These are phyloP conservation scores for Cryptotermes secundus DNA, from an alignment of 1,140 invertebrate genomes.

Conservation along the genomic window DNA sequence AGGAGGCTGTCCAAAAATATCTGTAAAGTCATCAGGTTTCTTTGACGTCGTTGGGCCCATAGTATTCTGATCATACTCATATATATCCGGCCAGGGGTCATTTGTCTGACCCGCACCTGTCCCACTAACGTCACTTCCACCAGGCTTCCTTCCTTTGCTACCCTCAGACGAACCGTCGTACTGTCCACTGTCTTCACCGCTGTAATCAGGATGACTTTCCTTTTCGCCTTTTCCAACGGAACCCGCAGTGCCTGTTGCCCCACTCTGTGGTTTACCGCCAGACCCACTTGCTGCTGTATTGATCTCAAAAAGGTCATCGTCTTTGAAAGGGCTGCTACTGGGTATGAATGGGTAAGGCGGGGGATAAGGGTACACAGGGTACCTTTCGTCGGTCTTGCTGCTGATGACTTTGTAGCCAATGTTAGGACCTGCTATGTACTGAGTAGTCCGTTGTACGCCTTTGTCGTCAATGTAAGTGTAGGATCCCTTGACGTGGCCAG, in stretches of 20 bases:
- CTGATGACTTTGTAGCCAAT: conserved; percentile 71
- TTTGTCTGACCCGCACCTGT: background rate
- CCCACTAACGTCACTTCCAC: background rate
- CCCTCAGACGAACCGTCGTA: background rate
- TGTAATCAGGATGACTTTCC: background rate
- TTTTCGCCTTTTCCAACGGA: background rate
- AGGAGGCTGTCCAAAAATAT: conserved; percentile 4
- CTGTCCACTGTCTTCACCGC: background rate
- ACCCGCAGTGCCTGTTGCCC: background rate
- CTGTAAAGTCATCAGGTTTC: background rate
- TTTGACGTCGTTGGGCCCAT: background rate
- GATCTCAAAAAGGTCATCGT: background rate
- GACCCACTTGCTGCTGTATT: no score
- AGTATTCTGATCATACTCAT: background rate
- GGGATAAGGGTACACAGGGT: background rate
- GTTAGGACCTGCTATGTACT: conserved; percentile 72
- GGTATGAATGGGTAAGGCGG: conserved; percentile 12
- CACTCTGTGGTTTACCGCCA: background rate
- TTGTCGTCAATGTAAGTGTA: conserved; percentile 75
- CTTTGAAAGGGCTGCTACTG: background rate
- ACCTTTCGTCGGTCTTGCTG: conserved; percentile 28
- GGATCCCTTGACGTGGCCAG: conserved; percentile 66
- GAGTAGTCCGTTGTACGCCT: conserved; percentile 66
- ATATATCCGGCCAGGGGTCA: background rate
- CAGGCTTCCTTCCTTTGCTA: background rate